Conservation (phyloP, 2,888 invertebrate genomes). For the Zygothrica quintamaculata region DNA sequence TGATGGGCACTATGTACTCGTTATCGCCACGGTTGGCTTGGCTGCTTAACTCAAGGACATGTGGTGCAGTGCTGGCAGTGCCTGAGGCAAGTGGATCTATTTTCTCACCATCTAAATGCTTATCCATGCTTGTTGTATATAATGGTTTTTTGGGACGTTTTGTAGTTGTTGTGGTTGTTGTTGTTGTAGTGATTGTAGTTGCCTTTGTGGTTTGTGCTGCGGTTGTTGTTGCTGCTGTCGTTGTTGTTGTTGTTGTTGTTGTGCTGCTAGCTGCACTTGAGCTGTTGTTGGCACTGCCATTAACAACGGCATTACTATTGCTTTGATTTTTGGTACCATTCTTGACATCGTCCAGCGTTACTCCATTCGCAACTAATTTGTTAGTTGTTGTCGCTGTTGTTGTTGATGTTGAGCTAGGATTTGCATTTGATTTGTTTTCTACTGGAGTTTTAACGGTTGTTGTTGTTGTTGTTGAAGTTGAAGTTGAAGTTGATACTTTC, state of each 20-base stretch:
- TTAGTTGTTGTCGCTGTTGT: conserved; percentile 13
- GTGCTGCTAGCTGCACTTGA: conserved; percentile 11
- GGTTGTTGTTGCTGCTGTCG: conserved; percentile 14
- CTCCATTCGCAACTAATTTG: neutral
- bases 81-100: conserved; percentile 5
- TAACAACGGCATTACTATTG: conserved; percentile 2
- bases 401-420: neutral
- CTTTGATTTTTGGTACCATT: conserved; percentile 1
- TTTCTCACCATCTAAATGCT: conserved; percentile 45
- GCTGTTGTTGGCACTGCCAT: conserved; percentile 2
- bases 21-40: conserved; percentile 84
- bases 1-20: conserved; percentile 90
- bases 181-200: conserved; percentile 61
- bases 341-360: conserved; percentile 29
- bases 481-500: conserved; percentile 2
- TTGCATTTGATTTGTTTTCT: neutral
- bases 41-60: conserved; percentile 73
- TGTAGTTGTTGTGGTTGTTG: conserved; percentile 71
- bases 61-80: conserved; percentile 38
- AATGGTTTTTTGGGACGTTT: conserved; percentile 85
- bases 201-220: conserved; percentile 27
- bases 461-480: conserved; percentile 3
- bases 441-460: too few relatives aligned
- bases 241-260: conserved; percentile 18
- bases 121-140: conserved; percentile 85